Percentiles rank a stretch among this genome's conserved stretches.
Evolutionary conservation across 2,888 invertebrate species (phyloP).

Genomic region (Brenthis daphne): DNA sequence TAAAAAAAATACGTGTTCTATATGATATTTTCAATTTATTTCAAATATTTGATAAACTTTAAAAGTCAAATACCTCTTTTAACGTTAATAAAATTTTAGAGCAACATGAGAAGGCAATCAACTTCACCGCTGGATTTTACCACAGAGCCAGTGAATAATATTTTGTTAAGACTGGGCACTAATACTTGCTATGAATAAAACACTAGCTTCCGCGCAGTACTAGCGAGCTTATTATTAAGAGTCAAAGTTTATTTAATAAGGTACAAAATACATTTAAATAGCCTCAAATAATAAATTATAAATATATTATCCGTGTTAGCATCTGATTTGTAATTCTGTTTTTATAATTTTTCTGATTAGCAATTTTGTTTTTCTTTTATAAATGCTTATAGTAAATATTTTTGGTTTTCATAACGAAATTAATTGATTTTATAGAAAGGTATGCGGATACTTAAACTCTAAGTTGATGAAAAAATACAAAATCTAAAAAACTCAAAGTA

Average conservation of each 20-base stretch:
- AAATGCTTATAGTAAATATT: too few species aligned
- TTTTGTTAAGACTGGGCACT: conserved; percentile 18
- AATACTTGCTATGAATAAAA: conserved; percentile 21
- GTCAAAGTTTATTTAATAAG: conserved; percentile 13
- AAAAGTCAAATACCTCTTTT: not conserved
- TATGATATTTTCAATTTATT: too few species aligned
- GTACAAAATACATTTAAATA: not conserved
- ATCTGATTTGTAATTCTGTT: too few species aligned
- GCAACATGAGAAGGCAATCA: conserved; percentile 4
- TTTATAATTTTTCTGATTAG: too few species aligned
- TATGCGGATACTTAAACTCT: too few species aligned
- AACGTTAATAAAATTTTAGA: not conserved
- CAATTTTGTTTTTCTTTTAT: too few species aligned
- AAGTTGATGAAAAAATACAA: too few species aligned
- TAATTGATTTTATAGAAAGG: too few species aligned
- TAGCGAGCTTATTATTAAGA: conserved; percentile 8
- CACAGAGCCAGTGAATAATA: conserved; percentile 19
- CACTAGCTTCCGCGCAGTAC: not conserved
- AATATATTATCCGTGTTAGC: not conserved
- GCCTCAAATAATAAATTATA: not conserved
- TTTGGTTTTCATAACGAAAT: too few species aligned
- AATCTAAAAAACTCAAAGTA: too few species aligned
- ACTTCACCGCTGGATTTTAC: not conserved
- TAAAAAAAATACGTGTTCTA: too few species aligned
- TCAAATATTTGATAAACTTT: not conserved